Evolutionary conservation across 2,888 invertebrate genomes (phyloP).

Genomic region (Ormyrus nitidulus): DNA sequence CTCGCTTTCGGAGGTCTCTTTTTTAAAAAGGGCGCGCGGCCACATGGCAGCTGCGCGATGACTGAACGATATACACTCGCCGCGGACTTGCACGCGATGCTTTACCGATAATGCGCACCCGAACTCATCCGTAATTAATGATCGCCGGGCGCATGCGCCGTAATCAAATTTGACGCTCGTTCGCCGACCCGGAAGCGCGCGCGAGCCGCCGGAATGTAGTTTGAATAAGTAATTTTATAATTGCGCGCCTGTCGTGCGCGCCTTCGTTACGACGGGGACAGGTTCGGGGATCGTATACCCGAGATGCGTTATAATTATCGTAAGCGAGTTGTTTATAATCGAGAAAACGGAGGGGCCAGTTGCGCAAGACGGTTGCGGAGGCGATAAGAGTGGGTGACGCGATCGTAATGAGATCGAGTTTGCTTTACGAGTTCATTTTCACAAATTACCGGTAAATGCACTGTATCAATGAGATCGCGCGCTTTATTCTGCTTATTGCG

Average conservation of each 20-base stretch:
- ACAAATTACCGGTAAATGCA: no score
- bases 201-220: not conserved
- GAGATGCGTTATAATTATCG: no score
- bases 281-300: no score
- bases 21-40: not conserved
- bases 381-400: no score
- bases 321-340: no score
- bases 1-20: no score
- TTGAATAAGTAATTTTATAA: slow-evolving; percentile 44
- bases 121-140: slow-evolving; percentile 41
- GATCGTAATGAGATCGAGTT: no score
- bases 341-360: no score
- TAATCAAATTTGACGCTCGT: slow-evolving; percentile 47
- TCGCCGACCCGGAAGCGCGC: not conserved
- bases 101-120: slow-evolving; percentile 32
- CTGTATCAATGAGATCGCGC: no score
- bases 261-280: not conserved
- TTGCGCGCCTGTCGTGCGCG: slow-evolving; percentile 32
- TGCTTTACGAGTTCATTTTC: no score
- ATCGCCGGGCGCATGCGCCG: not conserved
- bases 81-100: slow-evolving; percentile 20
- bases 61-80: slow-evolving; percentile 31
- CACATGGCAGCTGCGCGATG: slow-evolving; percentile 45
- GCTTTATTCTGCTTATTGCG: no score
- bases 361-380: no score